Base-by-base conservation (phyloP, 2,113 vertebrate genomes). In the Barnardius zonarius region DNA sequence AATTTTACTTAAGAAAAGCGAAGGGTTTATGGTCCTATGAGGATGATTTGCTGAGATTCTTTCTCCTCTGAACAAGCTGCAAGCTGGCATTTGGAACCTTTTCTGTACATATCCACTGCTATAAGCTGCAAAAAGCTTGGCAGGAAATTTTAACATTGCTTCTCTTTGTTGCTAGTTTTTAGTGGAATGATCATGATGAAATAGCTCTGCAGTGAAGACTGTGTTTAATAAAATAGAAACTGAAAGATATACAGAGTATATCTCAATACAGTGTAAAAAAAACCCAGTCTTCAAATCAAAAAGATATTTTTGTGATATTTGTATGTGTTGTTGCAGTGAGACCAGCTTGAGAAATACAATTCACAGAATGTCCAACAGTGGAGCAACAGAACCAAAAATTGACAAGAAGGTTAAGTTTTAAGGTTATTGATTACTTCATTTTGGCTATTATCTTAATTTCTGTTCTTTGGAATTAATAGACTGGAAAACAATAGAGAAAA, bases 261-360 rank as follows among this genome's bases (percentile, higher is more conserved):
- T 17, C 28, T 84, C 43, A 43, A 9, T 37, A n/a, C 7, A 84
- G 48, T 7, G 14, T 31, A 62, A 86, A 86, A 61, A 17, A 61
- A 17, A 13, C 0, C 0, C 10, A 64, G 5, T 4, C 8, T 79
- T 85, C 30, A 61, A 67, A 74, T 59, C 3, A 41, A 55, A 52
- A 31, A 70, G 3, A 35, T 14, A 20, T 46, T 37, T 2, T 8
- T 0, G 0, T 43, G 10, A 43, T 63, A 63, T 63, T 63, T 52
- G 11, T 68, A 35, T 44, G 7, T 61, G 35, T 43, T 48, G 14
- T 43, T 84, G 30, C 39, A 35, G 22, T 25, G 11, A 2, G 3
- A 87, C 68, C 41, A 49, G 28, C 18, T 69, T 74, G 49, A 88
- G 46, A 90, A 85, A 64, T 59, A 63, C 33, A 55, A 27, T 54